phyloP scores from a whole-genome alignment of 2,888 invertebrate genomes.

The Himalopsyche kuldschensis region DNA sequence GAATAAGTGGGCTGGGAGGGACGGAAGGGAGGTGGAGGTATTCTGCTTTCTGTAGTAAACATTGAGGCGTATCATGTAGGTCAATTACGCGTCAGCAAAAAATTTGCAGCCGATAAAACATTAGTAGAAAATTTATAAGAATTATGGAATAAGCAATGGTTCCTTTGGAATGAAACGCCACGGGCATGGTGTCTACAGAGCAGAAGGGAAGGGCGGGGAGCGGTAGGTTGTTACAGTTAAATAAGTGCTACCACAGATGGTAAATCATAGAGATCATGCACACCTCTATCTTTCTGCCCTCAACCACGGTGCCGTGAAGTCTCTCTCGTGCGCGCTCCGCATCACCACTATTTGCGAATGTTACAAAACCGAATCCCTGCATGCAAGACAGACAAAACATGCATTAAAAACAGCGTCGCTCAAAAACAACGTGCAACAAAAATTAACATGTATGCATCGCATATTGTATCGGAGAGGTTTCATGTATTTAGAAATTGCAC shows the following conservation, averaged over 20 bases:
- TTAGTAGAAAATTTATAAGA: conserved; percentile 36
- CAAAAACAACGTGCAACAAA: conserved; percentile 79
- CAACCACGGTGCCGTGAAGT: conserved; percentile 99
- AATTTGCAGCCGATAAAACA: conserved; percentile 34
- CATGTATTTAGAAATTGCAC: conserved; percentile 54
- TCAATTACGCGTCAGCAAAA: conserved; percentile 11
- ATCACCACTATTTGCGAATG: conserved; percentile 99
- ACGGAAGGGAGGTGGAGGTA: conserved; percentile 18
- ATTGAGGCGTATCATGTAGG: conserved; percentile 23
- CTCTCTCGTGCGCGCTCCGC: conserved; percentile 99
- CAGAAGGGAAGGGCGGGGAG: conserved; percentile 54
- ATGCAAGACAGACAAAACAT: conserved; percentile 96
- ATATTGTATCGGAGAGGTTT: conserved; percentile 45
- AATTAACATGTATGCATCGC: conserved; percentile 67
- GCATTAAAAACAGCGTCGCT: conserved; percentile 82
- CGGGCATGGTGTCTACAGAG: conserved; percentile 52
- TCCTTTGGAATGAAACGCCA: conserved; percentile 20
- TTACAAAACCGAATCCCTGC: conserved; percentile 99
- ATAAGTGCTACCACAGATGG: conserved; percentile 59
- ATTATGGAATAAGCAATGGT: conserved; percentile 35
- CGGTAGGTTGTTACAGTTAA: conserved; percentile 64
- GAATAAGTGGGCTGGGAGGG: neutral
- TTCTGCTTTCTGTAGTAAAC: conserved; percentile 39
- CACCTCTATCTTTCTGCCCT: conserved; percentile 99
- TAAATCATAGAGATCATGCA: conserved; percentile 80